Conservation (phyloP, 2,113 vertebrate genomes). For the Myotis davidii region DNA sequence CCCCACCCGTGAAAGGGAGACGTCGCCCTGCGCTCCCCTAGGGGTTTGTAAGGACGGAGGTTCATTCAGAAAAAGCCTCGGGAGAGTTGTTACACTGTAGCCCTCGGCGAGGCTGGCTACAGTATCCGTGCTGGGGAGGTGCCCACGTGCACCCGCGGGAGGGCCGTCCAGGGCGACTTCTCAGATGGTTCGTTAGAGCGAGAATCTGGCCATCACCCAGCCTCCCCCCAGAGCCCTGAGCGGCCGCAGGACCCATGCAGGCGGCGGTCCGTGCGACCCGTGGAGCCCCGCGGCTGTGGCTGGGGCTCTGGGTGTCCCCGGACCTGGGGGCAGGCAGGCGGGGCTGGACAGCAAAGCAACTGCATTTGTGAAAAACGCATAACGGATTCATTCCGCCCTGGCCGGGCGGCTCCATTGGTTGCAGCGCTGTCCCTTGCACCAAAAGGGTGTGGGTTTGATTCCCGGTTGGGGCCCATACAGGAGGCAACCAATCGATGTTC, state of each 20-base stretch:
- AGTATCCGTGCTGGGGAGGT: background rate
- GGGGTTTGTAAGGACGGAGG: background rate
- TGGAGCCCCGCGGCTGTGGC: background rate
- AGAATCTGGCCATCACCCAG: background rate
- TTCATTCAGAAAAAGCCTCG: background rate
- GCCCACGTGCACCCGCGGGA: rapidly evolving
- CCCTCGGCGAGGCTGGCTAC: background rate
- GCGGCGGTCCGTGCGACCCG: background rate
- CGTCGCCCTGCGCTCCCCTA: background rate
- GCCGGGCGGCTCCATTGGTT: too few relatives aligned
- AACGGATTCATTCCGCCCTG: background rate
- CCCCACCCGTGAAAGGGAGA: conserved; percentile 55
- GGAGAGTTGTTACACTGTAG: conserved; percentile 30
- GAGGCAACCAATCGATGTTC: background rate
- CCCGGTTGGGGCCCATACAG: too few relatives aligned
- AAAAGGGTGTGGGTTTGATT: background rate
- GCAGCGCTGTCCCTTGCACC: too few relatives aligned
- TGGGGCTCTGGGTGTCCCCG: background rate
- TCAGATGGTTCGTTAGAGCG: rapidly evolving
- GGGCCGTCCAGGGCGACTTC: background rate
- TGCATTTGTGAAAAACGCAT: background rate
- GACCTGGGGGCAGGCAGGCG: background rate
- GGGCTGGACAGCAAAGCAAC: background rate
- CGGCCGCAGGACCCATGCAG: too few relatives aligned
- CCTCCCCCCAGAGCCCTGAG: background rate